Evolutionary conservation across 2,797 vertebrate genomes (phyloP).

Genomic region (Microhierax caerulescens): DNA sequence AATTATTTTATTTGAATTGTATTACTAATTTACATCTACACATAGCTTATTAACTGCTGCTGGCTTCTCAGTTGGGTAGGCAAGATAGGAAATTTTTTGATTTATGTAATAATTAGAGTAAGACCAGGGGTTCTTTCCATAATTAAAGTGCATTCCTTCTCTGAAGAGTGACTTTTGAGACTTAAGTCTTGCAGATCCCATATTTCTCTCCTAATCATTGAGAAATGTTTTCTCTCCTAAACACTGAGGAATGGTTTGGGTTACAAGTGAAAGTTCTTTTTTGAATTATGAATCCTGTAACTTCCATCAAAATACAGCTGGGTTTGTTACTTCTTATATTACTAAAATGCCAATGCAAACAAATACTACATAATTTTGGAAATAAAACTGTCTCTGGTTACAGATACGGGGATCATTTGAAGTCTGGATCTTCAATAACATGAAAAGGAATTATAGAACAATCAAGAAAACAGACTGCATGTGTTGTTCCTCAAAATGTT

Average conservation of each 20-base stretch:
- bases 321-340: not conserved
- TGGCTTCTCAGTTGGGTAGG: constrained; percentile 19
- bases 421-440: not conserved
- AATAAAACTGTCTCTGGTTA: not conserved
- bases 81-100: constrained; percentile 27
- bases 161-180: not conserved
- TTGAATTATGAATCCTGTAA: not conserved
- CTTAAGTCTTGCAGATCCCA: not conserved
- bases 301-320: not conserved
- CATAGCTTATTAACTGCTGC: constrained; percentile 39
- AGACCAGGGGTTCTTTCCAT: not conserved
- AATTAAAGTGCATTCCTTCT: constrained; percentile 5
- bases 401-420: not conserved
- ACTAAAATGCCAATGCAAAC: not conserved
- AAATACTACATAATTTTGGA: not conserved
- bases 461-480: not conserved
- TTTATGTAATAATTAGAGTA: constrained; percentile 43
- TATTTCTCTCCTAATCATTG: not conserved
- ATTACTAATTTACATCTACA: constrained; percentile 38
- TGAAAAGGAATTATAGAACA: not conserved
- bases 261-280: not conserved
- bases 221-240: not conserved
- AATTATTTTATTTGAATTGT: constrained; percentile 30
- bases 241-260: not conserved
- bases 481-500: not conserved